Evolutionary conservation across 2,888 invertebrate species (phyloP).

Genomic region (Stratiomys singularior): DNA sequence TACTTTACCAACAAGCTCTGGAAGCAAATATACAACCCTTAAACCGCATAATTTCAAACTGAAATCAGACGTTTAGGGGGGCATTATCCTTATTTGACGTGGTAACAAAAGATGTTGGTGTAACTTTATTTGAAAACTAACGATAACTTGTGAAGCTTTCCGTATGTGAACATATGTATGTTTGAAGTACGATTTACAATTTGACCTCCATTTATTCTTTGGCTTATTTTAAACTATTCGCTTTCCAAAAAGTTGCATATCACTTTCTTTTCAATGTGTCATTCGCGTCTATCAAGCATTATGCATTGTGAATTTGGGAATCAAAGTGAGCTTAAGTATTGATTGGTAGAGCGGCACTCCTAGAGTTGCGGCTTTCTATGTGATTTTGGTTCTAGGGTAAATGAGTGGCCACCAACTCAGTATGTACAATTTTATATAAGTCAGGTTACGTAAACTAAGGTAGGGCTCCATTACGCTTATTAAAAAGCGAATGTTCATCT

Average conservation of each 20-base stretch:
- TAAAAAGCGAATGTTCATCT: slow-evolving; percentile 50
- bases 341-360: slow-evolving; percentile 42
- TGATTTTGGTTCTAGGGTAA: slow-evolving; percentile 36
- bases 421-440: slow-evolving; percentile 35
- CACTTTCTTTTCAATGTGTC: background rate
- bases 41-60: too few species aligned
- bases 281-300: background rate
- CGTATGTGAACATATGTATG: too few species aligned
- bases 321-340: slow-evolving; percentile 41
- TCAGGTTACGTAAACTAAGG: slow-evolving; percentile 52
- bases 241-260: slow-evolving; percentile 4
- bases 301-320: slow-evolving; percentile 30
- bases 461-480: slow-evolving; percentile 53
- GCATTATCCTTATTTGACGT: too few species aligned
- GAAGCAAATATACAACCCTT: too few species aligned
- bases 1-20: too few species aligned
- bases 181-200: too few species aligned
- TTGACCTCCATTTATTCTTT: too few species aligned
- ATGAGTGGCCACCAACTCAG: background rate
- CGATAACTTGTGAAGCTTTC: too few species aligned
- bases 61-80: too few species aligned
- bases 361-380: slow-evolving; percentile 28
- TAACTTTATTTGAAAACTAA: too few species aligned
- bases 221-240: too few species aligned
- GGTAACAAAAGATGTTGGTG: too few species aligned